A percentile compares a stretch with the other conserved stretches of the same genome.
Evolutionary conservation across 2,113 vertebrate species (phyloP).

Genomic region (Mustelus asterias): DNA sequence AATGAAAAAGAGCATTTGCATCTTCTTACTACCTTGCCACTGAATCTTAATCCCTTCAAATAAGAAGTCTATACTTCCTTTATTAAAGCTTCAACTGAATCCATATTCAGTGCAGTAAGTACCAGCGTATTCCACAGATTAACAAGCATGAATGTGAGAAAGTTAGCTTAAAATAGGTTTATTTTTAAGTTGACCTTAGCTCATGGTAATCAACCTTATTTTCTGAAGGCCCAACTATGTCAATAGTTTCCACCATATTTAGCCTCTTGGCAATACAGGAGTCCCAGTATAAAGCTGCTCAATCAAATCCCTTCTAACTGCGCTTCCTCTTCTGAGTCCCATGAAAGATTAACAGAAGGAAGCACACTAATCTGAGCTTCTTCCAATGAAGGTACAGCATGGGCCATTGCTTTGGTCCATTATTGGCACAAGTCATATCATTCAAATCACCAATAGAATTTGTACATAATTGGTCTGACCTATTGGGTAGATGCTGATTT

Average conservation of each 20-base stretch:
- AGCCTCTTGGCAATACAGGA: neutral
- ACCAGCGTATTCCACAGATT: neutral
- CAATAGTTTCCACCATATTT: neutral
- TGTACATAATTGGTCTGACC: neutral
- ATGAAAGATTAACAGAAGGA: neutral
- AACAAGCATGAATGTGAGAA: neutral
- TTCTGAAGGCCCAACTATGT: slow-evolving; percentile 1
- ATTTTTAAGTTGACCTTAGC: neutral
- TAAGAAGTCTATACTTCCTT: slow-evolving; percentile 23
- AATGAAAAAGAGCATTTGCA: neutral
- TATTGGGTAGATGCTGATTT: neutral
- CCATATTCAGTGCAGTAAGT: slow-evolving; percentile 1
- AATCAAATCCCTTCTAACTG: slow-evolving; percentile 21
- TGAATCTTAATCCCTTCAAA: slow-evolving; percentile 3
- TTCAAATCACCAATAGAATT: neutral
- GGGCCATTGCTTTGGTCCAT: neutral
- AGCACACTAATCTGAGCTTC: neutral
- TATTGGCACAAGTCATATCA: neutral
- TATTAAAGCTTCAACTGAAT: slow-evolving; percentile 13
- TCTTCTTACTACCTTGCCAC: slow-evolving; percentile 15
- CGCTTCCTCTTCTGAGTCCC: neutral
- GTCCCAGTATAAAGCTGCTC: neutral
- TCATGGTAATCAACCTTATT: slow-evolving; percentile 13
- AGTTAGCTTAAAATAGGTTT: neutral
- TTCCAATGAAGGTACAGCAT: neutral